phyloP scores from a whole-genome alignment of 2,113 vertebrate genomes.

The Hystrix brachyura region DNA sequence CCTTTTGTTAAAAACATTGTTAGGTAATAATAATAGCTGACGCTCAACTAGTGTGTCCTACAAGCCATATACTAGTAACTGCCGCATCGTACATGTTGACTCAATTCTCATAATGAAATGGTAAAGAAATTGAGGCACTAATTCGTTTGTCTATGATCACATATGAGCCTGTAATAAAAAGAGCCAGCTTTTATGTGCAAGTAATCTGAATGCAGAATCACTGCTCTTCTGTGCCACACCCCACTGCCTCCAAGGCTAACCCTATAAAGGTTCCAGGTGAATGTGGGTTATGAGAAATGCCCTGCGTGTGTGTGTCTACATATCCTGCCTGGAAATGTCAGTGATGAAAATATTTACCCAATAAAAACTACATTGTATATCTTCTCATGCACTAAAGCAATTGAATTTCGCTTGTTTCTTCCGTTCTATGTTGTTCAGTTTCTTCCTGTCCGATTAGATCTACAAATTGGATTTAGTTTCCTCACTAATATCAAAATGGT shows the following conservation, averaged over 20 bases:
- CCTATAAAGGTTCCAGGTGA: not conserved
- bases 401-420: constrained; percentile 3
- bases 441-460: not conserved
- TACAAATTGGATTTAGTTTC: not conserved
- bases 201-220: not conserved
- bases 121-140: constrained; percentile 46
- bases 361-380: not conserved
- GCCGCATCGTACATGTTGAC: not conserved
- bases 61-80: not conserved
- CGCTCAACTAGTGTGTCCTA: not conserved
- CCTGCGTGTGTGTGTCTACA: not conserved
- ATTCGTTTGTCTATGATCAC: not conserved
- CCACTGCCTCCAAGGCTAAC: not conserved
- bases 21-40: constrained; percentile 53
- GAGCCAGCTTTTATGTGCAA: not conserved
- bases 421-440: not conserved
- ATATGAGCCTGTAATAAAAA: not conserved
- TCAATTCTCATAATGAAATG: not conserved
- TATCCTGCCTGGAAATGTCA: not conserved
- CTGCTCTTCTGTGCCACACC: not conserved
- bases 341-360: not conserved
- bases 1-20: constrained; percentile 59
- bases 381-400: not conserved
- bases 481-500: not conserved
- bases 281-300: not conserved